A percentile compares a stretch with the other conserved stretches of the same genome.
phyloP scores from a whole-genome alignment of 2,797 vertebrate species.

The Discoglossus pictus region DNA sequence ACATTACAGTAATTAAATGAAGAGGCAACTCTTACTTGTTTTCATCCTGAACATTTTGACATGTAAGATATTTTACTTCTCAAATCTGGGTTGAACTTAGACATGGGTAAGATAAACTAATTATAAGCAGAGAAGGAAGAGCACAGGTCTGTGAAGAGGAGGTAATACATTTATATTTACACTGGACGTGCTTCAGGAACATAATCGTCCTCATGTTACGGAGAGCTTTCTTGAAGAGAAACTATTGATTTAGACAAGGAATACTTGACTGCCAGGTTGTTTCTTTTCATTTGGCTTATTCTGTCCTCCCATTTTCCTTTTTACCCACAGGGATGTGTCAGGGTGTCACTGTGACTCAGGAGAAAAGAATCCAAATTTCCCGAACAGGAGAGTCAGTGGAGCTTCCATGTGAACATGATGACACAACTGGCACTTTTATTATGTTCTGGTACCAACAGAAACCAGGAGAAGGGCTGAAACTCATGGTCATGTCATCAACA shows the following conservation, averaged over 20 bases:
- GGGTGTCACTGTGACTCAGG: slow-evolving; percentile 7
- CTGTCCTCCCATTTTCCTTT: no score
- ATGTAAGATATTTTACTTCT: background rate
- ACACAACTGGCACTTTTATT: background rate
- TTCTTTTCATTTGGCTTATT: no score
- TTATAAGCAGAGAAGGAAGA: no score
- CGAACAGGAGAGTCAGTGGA: background rate
- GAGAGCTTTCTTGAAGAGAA: no score
- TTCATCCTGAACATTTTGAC: background rate
- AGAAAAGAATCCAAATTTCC: background rate
- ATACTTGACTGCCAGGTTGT: no score
- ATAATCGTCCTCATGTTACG: no score
- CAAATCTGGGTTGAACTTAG: no score
- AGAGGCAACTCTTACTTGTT: background rate
- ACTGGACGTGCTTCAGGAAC: no score
- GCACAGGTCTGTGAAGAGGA: no score
- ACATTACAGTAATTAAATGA: background rate
- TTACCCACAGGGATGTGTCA: background rate
- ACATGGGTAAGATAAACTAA: no score
- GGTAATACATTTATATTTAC: no score
- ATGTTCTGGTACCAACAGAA: slow-evolving; percentile 49
- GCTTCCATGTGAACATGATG: slow-evolving; percentile 8
- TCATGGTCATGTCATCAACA: background rate
- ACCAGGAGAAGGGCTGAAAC: slow-evolving; percentile 8
- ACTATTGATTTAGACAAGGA: no score